Evolutionary conservation across 1,140 invertebrate species (phyloP).

Genomic region (Drosophila neocordata): DNA sequence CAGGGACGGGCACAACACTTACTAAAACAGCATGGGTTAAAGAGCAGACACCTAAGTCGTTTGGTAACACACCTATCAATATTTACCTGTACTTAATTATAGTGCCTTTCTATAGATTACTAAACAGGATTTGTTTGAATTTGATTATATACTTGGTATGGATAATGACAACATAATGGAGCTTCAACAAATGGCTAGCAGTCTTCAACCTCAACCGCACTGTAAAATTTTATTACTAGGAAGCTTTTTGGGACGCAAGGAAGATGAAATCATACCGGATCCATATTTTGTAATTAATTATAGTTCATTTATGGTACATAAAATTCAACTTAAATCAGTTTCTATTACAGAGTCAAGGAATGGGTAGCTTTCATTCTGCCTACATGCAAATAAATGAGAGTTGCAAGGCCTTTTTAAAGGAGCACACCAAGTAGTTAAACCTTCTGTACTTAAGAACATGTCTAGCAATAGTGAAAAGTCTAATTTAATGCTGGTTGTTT

Average conservation of each 20-base stretch:
- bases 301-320: fast-evolving
- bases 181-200: slow-evolving; percentile 85
- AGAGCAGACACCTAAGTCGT: slow-evolving; percentile 87
- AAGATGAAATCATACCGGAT: slow-evolving; percentile 91
- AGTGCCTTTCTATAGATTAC: slow-evolving; percentile 84
- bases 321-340: background rate
- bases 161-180: slow-evolving; percentile 90
- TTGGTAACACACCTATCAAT: slow-evolving; percentile 82
- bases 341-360: slow-evolving; percentile 50
- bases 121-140: slow-evolving; percentile 89
- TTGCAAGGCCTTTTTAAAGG: slow-evolving; percentile 58
- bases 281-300: slow-evolving; percentile 90
- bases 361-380: slow-evolving; percentile 56
- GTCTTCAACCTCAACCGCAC: slow-evolving; percentile 82
- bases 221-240: slow-evolving; percentile 91
- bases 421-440: slow-evolving; percentile 6
- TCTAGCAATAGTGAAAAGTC: background rate
- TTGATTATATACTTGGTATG: slow-evolving; percentile 95
- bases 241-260: slow-evolving; percentile 89
- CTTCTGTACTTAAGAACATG: background rate
- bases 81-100: background rate
- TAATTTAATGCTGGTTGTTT: background rate
- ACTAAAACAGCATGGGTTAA: slow-evolving; percentile 86
- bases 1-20: slow-evolving; percentile 88
- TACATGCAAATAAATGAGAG: slow-evolving; percentile 65